Evolutionary conservation across 2,113 vertebrate species (phyloP), one percentile per base, ranked within the genome.

Genomic region (Scartelaos histophorus): DNA sequence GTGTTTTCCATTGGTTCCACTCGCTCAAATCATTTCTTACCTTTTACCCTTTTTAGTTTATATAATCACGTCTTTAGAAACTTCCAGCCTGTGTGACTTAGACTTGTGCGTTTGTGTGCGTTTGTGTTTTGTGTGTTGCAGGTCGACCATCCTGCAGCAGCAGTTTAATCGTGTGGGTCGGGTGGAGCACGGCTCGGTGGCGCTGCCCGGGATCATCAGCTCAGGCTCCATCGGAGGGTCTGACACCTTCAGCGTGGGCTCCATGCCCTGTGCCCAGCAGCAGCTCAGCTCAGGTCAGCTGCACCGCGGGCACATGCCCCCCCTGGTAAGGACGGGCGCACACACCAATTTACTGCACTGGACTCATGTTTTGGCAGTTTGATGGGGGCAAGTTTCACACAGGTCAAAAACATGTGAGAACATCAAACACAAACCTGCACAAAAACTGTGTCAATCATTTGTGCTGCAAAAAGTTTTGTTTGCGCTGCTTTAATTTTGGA

Each of bases 221-320:
- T 98, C 98, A 0, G 97, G 98, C 19, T 97, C 97, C 47, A 92
- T 95, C 0, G 97, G 97, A 0, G 97, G 97, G 5, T 97, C 97
- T 0, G 98, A 99, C 92, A 96, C 93, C 10, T 97, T 96, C 90
- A 98, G 98, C 22, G 13, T 96, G 53, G 98, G 98, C 77, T 95
- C 94, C 24, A 98, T 99, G 98, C 98, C 98, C 45, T 96, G 94
- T 0, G 94, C 97, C 0, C 98, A 99, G 91, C 98, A 99, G 76
- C 98, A 99, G 78, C 94, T 99, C 85, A 96, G 94, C 58, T 95
- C 92, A 0, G 98, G 97, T n/a, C 97, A 99, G 89, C 98, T 99
- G 97, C 97, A 99, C 92, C 93, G 95, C 80, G 98, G 96, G 77
- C 98, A 99, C 73, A 98, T 98, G 98, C 96, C 98, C 57, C 98